These are phyloP conservation scores for Noctua janthe DNA, from an alignment of 2,888 invertebrate genomes.

Conservation along the genomic window DNA sequence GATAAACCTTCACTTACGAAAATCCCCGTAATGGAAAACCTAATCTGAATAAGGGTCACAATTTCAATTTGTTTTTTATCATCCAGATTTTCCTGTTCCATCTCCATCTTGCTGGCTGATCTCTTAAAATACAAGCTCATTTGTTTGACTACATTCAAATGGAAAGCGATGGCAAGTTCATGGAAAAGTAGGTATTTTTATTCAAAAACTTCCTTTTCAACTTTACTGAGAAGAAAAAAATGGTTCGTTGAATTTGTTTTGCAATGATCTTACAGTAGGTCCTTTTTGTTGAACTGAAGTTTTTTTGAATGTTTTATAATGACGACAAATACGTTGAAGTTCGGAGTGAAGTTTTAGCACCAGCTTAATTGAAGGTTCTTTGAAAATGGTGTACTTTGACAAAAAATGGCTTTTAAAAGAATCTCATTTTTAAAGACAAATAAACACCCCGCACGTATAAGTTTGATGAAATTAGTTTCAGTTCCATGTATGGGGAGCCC, in stretches of 20 bases:
- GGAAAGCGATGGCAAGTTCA: slow-evolving; percentile 55
- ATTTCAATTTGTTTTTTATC: slow-evolving; percentile 56
- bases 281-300: slow-evolving; percentile 44
- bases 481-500: too few relatives aligned
- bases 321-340: slow-evolving; percentile 34
- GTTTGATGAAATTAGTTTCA: too few relatives aligned
- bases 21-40: slow-evolving; percentile 46
- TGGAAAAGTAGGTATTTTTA: slow-evolving; percentile 57
- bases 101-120: slow-evolving; percentile 55
- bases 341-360: slow-evolving; percentile 26
- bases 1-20: slow-evolving; percentile 34
- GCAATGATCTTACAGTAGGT: slow-evolving; percentile 53
- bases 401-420: too few relatives aligned
- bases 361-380: slow-evolving; percentile 38
- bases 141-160: slow-evolving; percentile 61
- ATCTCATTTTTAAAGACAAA: too few relatives aligned
- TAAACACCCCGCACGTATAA: too few relatives aligned
- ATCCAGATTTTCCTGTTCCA: slow-evolving; percentile 47
- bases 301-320: slow-evolving; percentile 56
- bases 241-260: slow-evolving; percentile 65
- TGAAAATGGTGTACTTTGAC: background rate
- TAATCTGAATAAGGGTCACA: slow-evolving; percentile 56
- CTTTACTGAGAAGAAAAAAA: slow-evolving; percentile 54
- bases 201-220: slow-evolving; percentile 57
- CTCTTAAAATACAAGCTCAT: slow-evolving; percentile 62